Base-by-base conservation (phyloP, 2,797 vertebrate species). In the Alcedo quadribrachys region DNA sequence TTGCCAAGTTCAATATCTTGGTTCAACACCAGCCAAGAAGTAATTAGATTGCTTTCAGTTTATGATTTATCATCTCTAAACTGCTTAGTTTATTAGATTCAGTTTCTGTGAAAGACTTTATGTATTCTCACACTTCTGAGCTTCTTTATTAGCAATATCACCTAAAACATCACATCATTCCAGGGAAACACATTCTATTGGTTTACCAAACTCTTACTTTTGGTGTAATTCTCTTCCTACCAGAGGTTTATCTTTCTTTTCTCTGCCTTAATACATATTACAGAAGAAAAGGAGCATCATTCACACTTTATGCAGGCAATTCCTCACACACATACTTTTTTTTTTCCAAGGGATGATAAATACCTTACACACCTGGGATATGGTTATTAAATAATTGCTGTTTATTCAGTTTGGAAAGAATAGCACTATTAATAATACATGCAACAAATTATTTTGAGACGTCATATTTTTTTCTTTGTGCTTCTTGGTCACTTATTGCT, bases 291-390 rank as follows among this genome's bases (percentile, higher is more conserved):
- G 30, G 2, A 42, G 15, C 20, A n/a, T 8, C 2, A 55, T 30
- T 63, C 7, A 27, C 9, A 42, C 66, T 78, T 92, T 20, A 17
- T 11, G 13, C 6, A 50, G 15, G 3, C 22, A 30, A 14, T 3
- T 6, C 1, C 6, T 3, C 10, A 8, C 20, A 9, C 13, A 9
- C 7, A 21, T 7, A 8, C 14, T 19, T 60, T 57, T 6, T 14
- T 8, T 10, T 5, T 37, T 37, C 37, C 8, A 61, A 55, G 48
- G 14, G 9, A 46, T 65, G 20, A 19, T 53, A 54, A 69, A 73
- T 42, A 84, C 1, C 1, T 55, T 60, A 81, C 12, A 69, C 76
- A 73, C 48, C 12, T 66, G 37, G 11, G 7, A 12, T 73, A 17
- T 25, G 6, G 8, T 50, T 25, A 21, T 22, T 81, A 74, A 84